Conservation (phyloP, 1,140 invertebrate species). For the Palaemon carinicauda region DNA sequence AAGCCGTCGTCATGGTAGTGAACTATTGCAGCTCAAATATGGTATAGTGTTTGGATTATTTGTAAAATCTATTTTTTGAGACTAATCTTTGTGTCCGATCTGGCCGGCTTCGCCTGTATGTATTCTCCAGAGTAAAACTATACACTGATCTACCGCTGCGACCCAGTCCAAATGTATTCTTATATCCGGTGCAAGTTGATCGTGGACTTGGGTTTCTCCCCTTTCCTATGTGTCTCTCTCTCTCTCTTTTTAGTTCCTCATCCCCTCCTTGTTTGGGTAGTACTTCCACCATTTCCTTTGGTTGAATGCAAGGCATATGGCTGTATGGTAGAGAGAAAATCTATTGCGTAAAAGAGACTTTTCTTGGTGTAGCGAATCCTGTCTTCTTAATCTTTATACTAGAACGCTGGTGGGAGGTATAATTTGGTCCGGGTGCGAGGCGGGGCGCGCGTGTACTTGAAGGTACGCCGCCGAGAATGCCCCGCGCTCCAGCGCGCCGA, state of each 20-base stretch:
- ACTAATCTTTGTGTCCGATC: too few species aligned
- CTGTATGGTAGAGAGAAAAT: not conserved
- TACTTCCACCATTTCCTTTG: not conserved
- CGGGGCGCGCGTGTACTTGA: too few species aligned
- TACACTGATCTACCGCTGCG: conserved; percentile 11
- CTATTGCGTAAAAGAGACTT: not conserved
- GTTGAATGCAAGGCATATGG: not conserved
- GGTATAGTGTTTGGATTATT: too few species aligned
- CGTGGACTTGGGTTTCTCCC: not conserved
- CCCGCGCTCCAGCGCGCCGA: too few species aligned
- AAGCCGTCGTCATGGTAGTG: too few species aligned
- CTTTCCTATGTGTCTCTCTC: not conserved
- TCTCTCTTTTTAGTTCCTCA: not conserved
- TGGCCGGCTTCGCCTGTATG: not conserved
- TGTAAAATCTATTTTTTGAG: too few species aligned
- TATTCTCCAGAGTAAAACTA: not conserved
- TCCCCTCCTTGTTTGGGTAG: not conserved
- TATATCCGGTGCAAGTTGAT: not conserved
- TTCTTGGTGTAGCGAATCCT: not conserved
- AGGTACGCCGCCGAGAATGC: too few species aligned
- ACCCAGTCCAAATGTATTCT: not conserved
- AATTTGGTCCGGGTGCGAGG: too few species aligned
- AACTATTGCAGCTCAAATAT: too few species aligned
- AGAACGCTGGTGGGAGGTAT: too few species aligned
- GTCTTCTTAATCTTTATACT: not conserved